Evolutionary conservation across 2,888 invertebrate species (phyloP).

Genomic region (Laspeyria flexula): DNA sequence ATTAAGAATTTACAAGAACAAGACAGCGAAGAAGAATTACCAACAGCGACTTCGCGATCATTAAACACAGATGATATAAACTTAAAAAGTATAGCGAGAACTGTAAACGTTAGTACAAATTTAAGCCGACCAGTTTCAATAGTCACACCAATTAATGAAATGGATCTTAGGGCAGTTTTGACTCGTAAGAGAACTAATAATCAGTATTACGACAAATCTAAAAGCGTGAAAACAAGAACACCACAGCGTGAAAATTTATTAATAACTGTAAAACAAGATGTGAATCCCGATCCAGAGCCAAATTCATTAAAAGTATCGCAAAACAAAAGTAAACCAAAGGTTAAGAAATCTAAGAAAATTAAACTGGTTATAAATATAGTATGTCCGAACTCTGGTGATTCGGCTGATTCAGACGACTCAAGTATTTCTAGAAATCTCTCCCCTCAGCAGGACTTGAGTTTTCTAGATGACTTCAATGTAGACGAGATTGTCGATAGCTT

Average conservation of each 20-base stretch:
- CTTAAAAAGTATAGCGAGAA: not conserved
- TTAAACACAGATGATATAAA: not conserved
- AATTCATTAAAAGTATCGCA: conserved; percentile 8
- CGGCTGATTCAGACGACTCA: conserved; percentile 33
- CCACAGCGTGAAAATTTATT: conserved; percentile 43
- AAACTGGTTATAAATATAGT: conserved; percentile 61
- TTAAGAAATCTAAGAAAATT: conserved; percentile 49
- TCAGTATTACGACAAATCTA: not conserved
- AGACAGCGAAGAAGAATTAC: not conserved
- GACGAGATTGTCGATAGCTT: conserved; percentile 70
- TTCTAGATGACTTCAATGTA: conserved; percentile 70
- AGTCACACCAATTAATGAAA: not conserved
- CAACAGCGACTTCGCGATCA: not conserved
- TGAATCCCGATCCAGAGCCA: conserved; percentile 10
- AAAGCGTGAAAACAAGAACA: conserved; percentile 11
- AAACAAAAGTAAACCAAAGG: conserved; percentile 27
- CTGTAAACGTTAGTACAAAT: not conserved
- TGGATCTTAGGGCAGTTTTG: conserved; percentile 12
- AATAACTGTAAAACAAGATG: conserved; percentile 41
- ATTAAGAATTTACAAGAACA: not conserved
- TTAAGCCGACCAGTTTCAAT: not conserved
- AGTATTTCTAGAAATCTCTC: conserved; percentile 19
- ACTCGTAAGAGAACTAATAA: conserved; percentile 6
- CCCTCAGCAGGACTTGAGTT: conserved; percentile 59
- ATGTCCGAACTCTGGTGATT: conserved; percentile 33